A percentile compares a stretch with the other conserved stretches of the same genome.
phyloP scores from a whole-genome alignment of 2,888 invertebrate species.

The Mayetiola destructor region DNA sequence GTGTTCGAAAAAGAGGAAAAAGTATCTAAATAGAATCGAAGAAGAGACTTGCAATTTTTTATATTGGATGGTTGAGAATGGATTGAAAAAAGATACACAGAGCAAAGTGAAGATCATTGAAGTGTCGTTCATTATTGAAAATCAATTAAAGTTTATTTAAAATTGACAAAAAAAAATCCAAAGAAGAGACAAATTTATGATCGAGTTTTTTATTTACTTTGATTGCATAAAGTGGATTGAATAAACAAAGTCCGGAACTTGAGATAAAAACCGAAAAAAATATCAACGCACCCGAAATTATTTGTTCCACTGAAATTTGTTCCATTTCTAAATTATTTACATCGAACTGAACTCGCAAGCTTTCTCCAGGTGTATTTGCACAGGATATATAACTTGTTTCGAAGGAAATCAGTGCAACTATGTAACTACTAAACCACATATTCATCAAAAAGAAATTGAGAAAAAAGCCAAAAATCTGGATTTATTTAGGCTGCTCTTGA shows the following conservation, averaged over 20 bases:
- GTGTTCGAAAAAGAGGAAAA: too few species aligned
- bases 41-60: too few species aligned
- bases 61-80: too few species aligned
- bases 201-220: too few species aligned
- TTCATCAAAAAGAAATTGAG: background rate
- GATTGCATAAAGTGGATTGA: background rate
- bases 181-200: too few species aligned
- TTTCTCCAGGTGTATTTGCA: conserved; percentile 2
- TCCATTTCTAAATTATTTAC: background rate
- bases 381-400: background rate
- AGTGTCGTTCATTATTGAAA: too few species aligned
- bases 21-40: too few species aligned
- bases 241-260: background rate
- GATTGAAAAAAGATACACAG: too few species aligned
- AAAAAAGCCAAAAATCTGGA: background rate
- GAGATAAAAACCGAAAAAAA: background rate
- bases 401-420: background rate
- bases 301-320: background rate
- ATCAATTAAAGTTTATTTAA: too few species aligned
- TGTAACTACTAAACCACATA: background rate
- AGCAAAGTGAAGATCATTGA: too few species aligned
- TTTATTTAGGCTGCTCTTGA: background rate
- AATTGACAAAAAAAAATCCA: too few species aligned
- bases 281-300: background rate
- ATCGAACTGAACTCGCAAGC: background rate